Conservation (phyloP, 2,888 invertebrate species). For the Drosophila limbata region DNA sequence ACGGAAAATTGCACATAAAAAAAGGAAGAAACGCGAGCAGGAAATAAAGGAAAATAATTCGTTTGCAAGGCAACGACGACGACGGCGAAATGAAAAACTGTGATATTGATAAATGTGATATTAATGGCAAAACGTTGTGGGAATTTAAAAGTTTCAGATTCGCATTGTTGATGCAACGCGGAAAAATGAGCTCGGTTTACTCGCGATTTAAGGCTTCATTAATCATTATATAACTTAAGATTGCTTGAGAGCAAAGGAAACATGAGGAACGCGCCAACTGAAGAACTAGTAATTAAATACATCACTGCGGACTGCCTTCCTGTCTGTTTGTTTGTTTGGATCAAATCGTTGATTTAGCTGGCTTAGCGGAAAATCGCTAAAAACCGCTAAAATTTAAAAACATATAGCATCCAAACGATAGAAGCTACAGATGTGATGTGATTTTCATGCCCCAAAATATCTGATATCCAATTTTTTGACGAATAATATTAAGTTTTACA, state of each 20-base stretch:
- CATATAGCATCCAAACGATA: no score
- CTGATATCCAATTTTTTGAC: no score
- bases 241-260: constrained; percentile 8
- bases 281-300: constrained; percentile 6
- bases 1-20: constrained; percentile 65
- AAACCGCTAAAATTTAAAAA: no score
- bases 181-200: constrained; percentile 67
- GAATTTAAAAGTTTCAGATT: constrained; percentile 70
- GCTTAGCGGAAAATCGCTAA: no score
- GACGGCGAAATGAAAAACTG: constrained; percentile 75
- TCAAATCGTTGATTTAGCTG: no score
- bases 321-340: no score
- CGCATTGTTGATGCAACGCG: constrained; percentile 51
- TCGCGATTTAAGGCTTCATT: constrained; percentile 67
- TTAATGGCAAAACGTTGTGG: constrained; percentile 75
- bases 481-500: no score
- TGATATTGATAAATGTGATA: constrained; percentile 80
- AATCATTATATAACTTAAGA: constrained; percentile 63
- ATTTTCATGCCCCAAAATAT: no score
- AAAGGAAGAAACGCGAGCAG: constrained; percentile 28
- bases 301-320: no score
- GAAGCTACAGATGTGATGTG: no score
- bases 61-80: constrained; percentile 60
- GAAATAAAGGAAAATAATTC: constrained; percentile 65
- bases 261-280: constrained; percentile 27